Percentiles rank a stretch among this genome's conserved stretches.
Evolutionary conservation across 2,797 vertebrate species (phyloP).

Genomic region (Miichthys miiuy): DNA sequence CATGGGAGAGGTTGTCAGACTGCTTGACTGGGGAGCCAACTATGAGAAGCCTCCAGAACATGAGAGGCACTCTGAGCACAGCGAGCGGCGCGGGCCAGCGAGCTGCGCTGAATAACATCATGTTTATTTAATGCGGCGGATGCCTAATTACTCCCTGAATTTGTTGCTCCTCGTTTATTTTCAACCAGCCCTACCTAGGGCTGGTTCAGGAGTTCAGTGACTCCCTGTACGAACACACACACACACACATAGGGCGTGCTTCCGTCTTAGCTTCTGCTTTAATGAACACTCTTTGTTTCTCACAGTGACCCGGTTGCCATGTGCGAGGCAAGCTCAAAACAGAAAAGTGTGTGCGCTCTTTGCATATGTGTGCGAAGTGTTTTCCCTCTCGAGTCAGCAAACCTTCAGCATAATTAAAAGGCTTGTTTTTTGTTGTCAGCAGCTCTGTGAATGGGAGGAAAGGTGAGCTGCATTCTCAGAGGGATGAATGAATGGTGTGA

Average conservation of each 20-base stretch:
- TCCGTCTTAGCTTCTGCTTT: constrained; percentile 23
- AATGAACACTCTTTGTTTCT: constrained; percentile 48
- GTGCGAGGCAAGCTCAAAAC: constrained; percentile 14
- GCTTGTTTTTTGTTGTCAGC: constrained; percentile 60
- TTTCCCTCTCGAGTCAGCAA: constrained; percentile 64
- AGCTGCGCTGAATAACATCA: constrained; percentile 68
- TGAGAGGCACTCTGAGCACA: constrained; percentile 49
- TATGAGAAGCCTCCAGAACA: constrained; percentile 59
- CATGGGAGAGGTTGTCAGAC: constrained; percentile 72
- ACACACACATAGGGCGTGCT: not conserved
- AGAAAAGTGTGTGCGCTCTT: constrained; percentile 27
- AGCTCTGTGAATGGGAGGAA: constrained; percentile 47
- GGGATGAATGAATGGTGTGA: constrained; percentile 23
- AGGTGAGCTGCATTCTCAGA: constrained; percentile 29
- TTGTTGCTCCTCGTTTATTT: constrained; percentile 68
- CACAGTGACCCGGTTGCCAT: constrained; percentile 28
- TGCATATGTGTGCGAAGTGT: constrained; percentile 5
- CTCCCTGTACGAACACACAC: constrained; percentile 26
- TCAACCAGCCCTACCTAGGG: constrained; percentile 34
- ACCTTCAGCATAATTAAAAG: constrained; percentile 61
- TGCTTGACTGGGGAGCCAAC: constrained; percentile 57
- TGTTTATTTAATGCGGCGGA: constrained; percentile 80
- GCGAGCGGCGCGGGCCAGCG: constrained; percentile 18
- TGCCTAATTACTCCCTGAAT: constrained; percentile 80
- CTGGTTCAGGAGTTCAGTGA: constrained; percentile 84